Evolutionary conservation across 2,888 invertebrate species (phyloP), one percentile per base, ranked within the genome.

Genomic region (Drosophila prostipennis): DNA sequence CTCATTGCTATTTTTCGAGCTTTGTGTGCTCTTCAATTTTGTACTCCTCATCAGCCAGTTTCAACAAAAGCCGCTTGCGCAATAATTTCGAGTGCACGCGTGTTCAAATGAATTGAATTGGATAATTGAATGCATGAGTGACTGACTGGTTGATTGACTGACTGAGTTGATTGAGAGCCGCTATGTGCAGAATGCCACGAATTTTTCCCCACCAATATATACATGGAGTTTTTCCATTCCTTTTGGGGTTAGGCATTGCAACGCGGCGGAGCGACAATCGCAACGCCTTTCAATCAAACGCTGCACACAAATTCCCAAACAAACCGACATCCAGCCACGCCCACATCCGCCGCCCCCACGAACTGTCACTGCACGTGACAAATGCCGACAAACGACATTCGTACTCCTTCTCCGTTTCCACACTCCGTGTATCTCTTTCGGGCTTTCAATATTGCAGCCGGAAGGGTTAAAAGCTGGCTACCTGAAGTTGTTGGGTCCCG

Each of bases 221-320:
- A 14, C 6, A 11, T 10, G 16, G 42, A 11, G 6, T 19, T 46
- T 69, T 52, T 40, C 34, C 40, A 23, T 26, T 10, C 14, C 10
- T 6, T 48, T 64, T 37, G 29, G 67, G 65, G 36, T 52, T 53
- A 51, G 60, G 43, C 52, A 52, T 40, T 54, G 72, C 72, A 72
- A 55, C 36, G 55, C 52, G 52, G 60, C 19, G 49, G 34, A 54
- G 59, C 59, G 57, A 61, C 73, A 76, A 64, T 74, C 69, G 76
- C 67, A 77, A 67, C 65, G 83, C 80, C 76, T 76, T 83, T 88
- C 84, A 88, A 84, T 84, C 88, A 86, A 88, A 78, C 56, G 75
- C 55, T 52, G 75, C 59, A 72, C 76, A 63, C 67, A 72, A 76
- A 74, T 77, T 65, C 48, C 65, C 78, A 80, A 78, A 78, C 81